Evolutionary conservation across 2,888 invertebrate species (phyloP), one percentile per base, ranked within the genome.

Genomic region (Noctua janthe): DNA sequence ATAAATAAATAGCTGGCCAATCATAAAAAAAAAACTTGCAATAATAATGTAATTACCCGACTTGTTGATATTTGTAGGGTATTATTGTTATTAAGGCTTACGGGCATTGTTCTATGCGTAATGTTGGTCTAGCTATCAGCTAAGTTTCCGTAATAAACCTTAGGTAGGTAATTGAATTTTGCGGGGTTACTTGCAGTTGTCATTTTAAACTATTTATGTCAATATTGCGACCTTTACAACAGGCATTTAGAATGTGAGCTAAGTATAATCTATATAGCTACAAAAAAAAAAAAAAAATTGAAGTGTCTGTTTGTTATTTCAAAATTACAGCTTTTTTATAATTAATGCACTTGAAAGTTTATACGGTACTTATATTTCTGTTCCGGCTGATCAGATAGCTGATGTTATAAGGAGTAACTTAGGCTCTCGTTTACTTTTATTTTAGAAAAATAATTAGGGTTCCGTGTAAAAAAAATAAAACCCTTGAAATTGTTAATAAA

Each of bases 21-120:
- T 82, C 78, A 85, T 76, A 87, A 86, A 78, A 73, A 62, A 47
- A 78, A 1, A 76, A 83, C 75, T 86, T 76, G 56, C 39, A 81
- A 70, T 23, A 75, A 76, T 81, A 72, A 66, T 1, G 56, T 71
- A n/a, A 64, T 73, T 67, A 74, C n/a, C n/a, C 0, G 35, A 43
- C 17, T 73, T 73, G n/a, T 66, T 73, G 69, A 72, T 72, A 75
- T 80, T 67, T 71, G 29, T 66, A 35, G 2, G 10, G 13, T 54
- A 17, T 71, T 43, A 51, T 71, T 59, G 47, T 72, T 69, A 78
- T 69, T 49, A 29, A 6, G 23, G n/a, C 51, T 66, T 20, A 56
- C 54, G 29, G 56, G 29, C 23, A 39, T 54, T 47, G n/a, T 47
- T 35, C 15, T 17, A 29, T 29, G 13, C 43, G 3, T 43, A n/a